Conservation (phyloP, 2,113 vertebrate genomes). For the Corythornis cristatus region DNA sequence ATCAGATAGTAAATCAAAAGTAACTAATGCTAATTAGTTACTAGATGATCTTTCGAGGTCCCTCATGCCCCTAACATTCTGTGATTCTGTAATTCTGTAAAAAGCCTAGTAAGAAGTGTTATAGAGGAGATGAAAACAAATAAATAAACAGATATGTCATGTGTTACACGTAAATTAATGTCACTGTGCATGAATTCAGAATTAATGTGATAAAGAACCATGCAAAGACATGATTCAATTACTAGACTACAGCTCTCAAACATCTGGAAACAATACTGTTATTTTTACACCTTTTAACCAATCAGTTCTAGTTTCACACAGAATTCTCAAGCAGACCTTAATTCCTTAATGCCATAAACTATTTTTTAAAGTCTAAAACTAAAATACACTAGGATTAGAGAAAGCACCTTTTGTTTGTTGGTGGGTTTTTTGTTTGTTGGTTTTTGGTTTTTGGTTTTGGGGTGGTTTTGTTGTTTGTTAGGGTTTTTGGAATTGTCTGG, state of each 20-base stretch:
- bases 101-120: not conserved
- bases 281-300: slow-evolving; percentile 18
- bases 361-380: not conserved
- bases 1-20: not conserved
- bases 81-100: too few species aligned
- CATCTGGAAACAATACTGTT: not conserved
- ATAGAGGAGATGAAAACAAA: not conserved
- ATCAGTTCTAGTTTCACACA: not conserved
- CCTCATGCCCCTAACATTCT: too few species aligned
- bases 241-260: not conserved
- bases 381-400: not conserved
- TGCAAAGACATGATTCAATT: slow-evolving; percentile 33
- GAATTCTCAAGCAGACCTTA: not conserved
- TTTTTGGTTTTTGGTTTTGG: too few species aligned
- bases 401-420: too few species aligned
- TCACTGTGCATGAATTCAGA: slow-evolving; percentile 9
- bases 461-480: too few species aligned
- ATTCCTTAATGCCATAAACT: not conserved
- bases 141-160: not conserved
- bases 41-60: too few species aligned
- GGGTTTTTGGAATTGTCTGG: too few species aligned
- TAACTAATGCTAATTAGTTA: not conserved
- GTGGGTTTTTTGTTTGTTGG: too few species aligned
- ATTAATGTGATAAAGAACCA: slow-evolving; percentile 11
- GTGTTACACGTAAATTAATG: slow-evolving; percentile 7